Conservation (phyloP, 2,797 vertebrate species). For the Tangara arthus region DNA sequence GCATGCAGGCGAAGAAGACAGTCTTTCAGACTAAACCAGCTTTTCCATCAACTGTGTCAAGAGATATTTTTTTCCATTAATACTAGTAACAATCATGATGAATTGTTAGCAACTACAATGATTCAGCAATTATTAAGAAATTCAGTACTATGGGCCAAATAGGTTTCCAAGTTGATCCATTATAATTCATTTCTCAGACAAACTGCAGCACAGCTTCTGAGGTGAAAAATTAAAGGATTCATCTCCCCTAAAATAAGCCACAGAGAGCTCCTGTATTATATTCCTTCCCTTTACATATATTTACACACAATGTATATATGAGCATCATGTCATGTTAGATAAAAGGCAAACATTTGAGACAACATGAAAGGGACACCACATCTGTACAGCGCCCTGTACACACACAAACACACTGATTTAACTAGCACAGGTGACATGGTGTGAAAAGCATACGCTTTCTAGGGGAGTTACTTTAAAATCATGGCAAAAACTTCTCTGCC, state of each 20-base stretch:
- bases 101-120: not conserved
- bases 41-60: not conserved
- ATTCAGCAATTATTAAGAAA: not conserved
- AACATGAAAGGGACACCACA: not conserved
- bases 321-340: not conserved
- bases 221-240: not conserved
- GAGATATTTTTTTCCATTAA: slow-evolving; percentile 2
- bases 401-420: not conserved
- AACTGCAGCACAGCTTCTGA: not conserved
- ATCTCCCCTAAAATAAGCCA: not conserved
- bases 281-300: not conserved
- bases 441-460: not conserved
- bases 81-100: not conserved
- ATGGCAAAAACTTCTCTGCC: not conserved
- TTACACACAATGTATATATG: not conserved
- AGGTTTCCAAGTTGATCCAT: not conserved
- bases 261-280: not conserved
- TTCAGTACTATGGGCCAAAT: not conserved
- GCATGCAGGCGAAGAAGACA: not conserved
- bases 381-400: fast-evolving
- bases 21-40: not conserved
- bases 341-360: not conserved
- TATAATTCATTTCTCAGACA: not conserved
- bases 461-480: slow-evolving; percentile 3
- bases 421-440: not conserved